These are phyloP conservation scores for Panurus biarmicus DNA, from an alignment of 2,113 vertebrate genomes.

Conservation along the genomic window DNA sequence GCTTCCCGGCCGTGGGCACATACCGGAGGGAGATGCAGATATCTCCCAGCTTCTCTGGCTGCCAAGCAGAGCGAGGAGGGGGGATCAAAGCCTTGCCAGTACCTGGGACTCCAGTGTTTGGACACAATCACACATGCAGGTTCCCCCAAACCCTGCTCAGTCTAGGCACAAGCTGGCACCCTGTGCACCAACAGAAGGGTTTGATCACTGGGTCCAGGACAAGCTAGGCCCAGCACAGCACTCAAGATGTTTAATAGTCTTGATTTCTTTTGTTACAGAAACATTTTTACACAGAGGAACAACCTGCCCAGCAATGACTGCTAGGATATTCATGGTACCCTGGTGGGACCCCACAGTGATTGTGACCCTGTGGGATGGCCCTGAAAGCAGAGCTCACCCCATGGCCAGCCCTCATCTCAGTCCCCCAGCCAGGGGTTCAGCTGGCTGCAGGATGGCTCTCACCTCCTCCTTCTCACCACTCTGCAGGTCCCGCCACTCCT, in stretches of 20 bases:
- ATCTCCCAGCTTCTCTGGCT: slow-evolving; percentile 97
- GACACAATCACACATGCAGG: accelerated
- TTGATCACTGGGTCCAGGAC: background rate
- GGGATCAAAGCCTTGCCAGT: background rate
- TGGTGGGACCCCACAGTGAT: background rate
- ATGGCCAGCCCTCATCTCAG: background rate
- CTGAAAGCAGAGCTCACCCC: background rate
- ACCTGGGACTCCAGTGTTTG: accelerated
- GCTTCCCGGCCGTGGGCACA: slow-evolving; percentile 93
- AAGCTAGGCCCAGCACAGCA: background rate
- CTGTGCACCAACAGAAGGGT: background rate
- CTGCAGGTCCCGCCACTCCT: slow-evolving; percentile 94
- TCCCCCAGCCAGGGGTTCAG: background rate
- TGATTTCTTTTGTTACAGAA: background rate
- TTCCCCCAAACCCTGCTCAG: background rate
- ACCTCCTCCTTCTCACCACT: slow-evolving; percentile 97
- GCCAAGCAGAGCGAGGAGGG: background rate
- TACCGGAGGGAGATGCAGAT: slow-evolving; percentile 98
- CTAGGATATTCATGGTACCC: background rate
- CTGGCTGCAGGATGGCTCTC: background rate
- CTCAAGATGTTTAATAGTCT: background rate
- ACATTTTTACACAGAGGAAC: background rate
- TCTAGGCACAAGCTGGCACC: background rate
- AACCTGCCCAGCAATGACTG: background rate
- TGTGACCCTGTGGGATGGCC: accelerated